Conservation (phyloP, 92 coral and sea anemone species). For the Siderastrea siderea region DNA sequence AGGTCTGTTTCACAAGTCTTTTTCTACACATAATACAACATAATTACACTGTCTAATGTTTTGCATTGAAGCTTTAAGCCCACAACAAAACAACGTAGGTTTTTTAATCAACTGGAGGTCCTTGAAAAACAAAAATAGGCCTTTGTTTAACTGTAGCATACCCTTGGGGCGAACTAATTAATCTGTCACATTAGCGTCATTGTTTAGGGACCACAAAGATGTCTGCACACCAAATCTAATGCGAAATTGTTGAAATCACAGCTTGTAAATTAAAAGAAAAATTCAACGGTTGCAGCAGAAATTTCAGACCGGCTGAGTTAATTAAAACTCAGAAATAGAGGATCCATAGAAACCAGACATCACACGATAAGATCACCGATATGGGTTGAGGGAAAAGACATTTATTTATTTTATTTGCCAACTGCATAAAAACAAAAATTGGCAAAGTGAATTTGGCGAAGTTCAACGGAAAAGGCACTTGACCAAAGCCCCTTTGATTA, state of each 20-base stretch:
- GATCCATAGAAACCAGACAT: too few relatives aligned
- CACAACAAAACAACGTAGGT: neutral
- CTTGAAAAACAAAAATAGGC: neutral
- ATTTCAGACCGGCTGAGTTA: neutral
- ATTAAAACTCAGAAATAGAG: too few relatives aligned
- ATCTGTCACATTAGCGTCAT: conserved; percentile 14
- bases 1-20: too few relatives aligned
- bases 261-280: neutral
- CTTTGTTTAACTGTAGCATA: neutral
- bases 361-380: too few relatives aligned
- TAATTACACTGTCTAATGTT: too few relatives aligned
- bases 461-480: neutral
- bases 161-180: conserved; percentile 21
- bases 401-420: neutral
- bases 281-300: neutral
- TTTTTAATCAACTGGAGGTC: neutral
- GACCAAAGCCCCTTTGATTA: neutral
- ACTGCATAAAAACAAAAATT: too few relatives aligned
- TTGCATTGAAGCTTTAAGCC: too few relatives aligned
- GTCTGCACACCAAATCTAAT: neutral
- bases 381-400: neutral
- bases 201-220: conserved; percentile 16
- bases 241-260: neutral
- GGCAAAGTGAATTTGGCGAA: neutral
- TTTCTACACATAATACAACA: too few relatives aligned